A percentile compares a stretch with the other conserved stretches of the same genome.
phyloP scores from a whole-genome alignment of 1,140 invertebrate genomes.

The Hirudo medicinalis region DNA sequence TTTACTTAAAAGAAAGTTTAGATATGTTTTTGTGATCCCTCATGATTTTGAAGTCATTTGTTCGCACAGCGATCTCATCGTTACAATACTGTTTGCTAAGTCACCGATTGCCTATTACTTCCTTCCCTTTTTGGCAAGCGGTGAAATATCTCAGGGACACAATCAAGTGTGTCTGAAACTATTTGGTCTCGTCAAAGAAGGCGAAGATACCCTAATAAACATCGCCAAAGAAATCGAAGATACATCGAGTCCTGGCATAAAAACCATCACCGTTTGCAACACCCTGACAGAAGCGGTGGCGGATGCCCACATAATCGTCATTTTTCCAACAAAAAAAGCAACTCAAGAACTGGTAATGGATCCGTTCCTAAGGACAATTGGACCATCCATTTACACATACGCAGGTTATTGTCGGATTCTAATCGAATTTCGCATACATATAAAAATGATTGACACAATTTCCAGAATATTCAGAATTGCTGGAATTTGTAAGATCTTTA shows the following conservation, averaged over 20 bases:
- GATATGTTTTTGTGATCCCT: too few species aligned
- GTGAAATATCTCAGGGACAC: background rate
- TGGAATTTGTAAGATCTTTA: too few species aligned
- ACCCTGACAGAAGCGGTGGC: background rate
- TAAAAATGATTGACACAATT: too few species aligned
- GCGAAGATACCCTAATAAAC: background rate
- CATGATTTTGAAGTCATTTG: background rate
- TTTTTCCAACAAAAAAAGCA: background rate
- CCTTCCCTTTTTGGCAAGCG: background rate
- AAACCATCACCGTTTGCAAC: background rate
- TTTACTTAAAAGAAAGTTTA: too few species aligned
- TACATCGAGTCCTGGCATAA: background rate
- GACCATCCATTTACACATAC: background rate
- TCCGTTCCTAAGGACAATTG: background rate
- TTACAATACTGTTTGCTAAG: slow-evolving; percentile 6
- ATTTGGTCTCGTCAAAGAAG: background rate
- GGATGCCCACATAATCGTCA: slow-evolving; percentile 1
- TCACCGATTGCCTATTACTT: background rate
- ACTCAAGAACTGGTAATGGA: background rate
- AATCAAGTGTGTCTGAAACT: background rate
- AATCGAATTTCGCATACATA: too few species aligned
- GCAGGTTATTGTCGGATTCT: background rate
- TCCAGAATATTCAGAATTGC: too few species aligned
- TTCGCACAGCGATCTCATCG: background rate
- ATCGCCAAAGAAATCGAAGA: background rate